These are phyloP conservation scores for Oscheius sp. DNA, from an alignment of 2,888 invertebrate species.

Conservation along the genomic window DNA sequence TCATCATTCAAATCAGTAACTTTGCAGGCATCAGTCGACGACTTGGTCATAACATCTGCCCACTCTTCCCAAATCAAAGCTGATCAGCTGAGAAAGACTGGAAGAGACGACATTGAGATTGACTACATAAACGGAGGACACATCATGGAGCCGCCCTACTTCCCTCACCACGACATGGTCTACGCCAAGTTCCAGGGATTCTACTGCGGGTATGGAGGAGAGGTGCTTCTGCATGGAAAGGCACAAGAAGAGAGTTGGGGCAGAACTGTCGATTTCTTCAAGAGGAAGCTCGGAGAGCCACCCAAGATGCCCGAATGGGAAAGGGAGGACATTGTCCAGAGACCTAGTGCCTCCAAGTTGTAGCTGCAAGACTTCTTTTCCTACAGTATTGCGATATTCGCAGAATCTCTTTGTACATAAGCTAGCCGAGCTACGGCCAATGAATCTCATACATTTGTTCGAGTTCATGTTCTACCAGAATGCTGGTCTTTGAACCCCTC, in stretches of 20 bases:
- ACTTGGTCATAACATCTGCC: slow-evolving; percentile 41
- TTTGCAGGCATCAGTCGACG: slow-evolving; percentile 45
- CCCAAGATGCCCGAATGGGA: slow-evolving; percentile 50
- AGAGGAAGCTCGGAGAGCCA: slow-evolving; percentile 43
- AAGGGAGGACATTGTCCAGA: slow-evolving; percentile 7
- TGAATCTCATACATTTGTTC: too few relatives aligned
- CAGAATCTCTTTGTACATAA: slow-evolving; percentile 1
- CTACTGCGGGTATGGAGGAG: slow-evolving; percentile 52
- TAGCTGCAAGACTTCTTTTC: not conserved
- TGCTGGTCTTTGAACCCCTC: too few relatives aligned
- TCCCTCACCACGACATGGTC: slow-evolving; percentile 50
- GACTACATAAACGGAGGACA: slow-evolving; percentile 49
- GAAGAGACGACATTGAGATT: slow-evolving; percentile 43
- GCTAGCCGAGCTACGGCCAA: too few relatives aligned
- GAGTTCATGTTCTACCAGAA: too few relatives aligned
- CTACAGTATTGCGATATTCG: slow-evolving; percentile 9
- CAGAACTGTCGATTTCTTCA: slow-evolving; percentile 48
- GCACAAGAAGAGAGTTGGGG: slow-evolving; percentile 46
- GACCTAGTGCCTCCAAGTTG: not conserved
- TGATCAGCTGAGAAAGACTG: slow-evolving; percentile 41
- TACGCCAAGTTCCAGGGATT: slow-evolving; percentile 52
- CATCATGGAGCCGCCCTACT: slow-evolving; percentile 54
- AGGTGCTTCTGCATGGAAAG: slow-evolving; percentile 46
- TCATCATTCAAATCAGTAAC: not conserved
- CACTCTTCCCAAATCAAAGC: slow-evolving; percentile 37